Evolutionary conservation across 2,888 invertebrate species (phyloP).

Genomic region (Pyrrhosoma nymphula): DNA sequence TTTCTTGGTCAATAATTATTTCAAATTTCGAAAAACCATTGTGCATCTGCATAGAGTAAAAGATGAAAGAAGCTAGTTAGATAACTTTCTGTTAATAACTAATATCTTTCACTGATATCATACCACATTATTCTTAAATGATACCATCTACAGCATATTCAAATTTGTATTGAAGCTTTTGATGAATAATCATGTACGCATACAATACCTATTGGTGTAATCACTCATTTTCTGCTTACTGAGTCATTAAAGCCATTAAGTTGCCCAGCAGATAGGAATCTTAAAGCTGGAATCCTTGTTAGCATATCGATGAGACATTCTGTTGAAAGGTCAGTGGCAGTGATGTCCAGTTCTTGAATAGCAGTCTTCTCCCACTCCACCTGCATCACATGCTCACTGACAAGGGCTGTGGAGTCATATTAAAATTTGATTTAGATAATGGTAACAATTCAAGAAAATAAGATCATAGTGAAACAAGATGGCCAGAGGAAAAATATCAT

Average conservation of each 20-base stretch:
- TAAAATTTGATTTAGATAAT: too few relatives aligned
- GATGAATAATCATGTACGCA: neutral
- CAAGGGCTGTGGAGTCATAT: conserved; percentile 83
- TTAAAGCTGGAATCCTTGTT: conserved; percentile 89
- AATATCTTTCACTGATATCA: too few relatives aligned
- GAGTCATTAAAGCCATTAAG: conserved; percentile 98
- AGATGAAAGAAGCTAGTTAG: too few relatives aligned
- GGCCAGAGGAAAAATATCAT: neutral
- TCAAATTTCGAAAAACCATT: too few relatives aligned
- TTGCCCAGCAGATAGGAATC: conserved; percentile 97
- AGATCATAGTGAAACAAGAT: neutral
- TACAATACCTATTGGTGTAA: neutral
- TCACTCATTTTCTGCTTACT: conserved; percentile 77
- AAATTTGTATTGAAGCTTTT: neutral
- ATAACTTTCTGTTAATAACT: too few relatives aligned
- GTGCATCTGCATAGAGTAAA: too few relatives aligned
- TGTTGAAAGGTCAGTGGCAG: conserved; percentile 96
- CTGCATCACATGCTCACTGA: conserved; percentile 94
- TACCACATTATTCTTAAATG: too few relatives aligned
- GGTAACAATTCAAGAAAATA: conserved; percentile 71
- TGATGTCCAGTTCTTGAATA: conserved; percentile 96
- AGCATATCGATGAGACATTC: conserved; percentile 97
- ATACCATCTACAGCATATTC: too few relatives aligned
- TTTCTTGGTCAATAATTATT: too few relatives aligned
- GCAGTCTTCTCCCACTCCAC: conserved; percentile 99